Evolutionary conservation across 2,888 invertebrate genomes (phyloP).

Genomic region (Parasteatoda lunata): DNA sequence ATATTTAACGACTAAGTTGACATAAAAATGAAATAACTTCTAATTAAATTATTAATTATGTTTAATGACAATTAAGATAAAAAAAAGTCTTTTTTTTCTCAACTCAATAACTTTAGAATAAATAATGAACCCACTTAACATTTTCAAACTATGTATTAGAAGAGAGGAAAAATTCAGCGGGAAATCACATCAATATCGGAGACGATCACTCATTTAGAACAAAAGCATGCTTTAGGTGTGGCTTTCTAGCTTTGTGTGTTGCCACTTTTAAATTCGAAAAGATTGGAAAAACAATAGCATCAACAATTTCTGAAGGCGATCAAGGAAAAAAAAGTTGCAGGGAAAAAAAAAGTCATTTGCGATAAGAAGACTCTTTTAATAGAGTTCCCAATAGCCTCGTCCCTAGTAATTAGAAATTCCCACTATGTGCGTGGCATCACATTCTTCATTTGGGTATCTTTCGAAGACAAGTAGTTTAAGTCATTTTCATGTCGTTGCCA

Average conservation of each 20-base stretch:
- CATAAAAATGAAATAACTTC: slow-evolving; percentile 2
- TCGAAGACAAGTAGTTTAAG: background rate
- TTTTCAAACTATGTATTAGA: no score
- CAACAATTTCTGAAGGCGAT: background rate
- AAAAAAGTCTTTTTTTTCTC: background rate
- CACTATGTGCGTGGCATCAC: background rate
- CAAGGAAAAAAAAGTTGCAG: background rate
- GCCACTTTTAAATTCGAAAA: background rate
- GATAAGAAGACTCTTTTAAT: background rate
- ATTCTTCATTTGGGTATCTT: background rate
- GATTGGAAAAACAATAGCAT: background rate
- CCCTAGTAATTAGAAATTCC: slow-evolving; percentile 2
- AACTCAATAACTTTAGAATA: background rate
- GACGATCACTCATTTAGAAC: background rate
- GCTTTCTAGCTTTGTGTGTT: background rate
- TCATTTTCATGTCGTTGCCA: background rate
- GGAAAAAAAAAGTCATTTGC: background rate
- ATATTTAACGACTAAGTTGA: background rate
- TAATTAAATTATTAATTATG: slow-evolving; percentile 3
- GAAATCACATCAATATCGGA: slow-evolving; percentile 1
- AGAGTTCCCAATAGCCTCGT: background rate
- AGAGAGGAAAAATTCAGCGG: background rate
- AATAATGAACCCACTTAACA: background rate
- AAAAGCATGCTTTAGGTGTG: slow-evolving; percentile 1
- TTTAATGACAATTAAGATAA: background rate